Conservation (phyloP, 2,113 vertebrate genomes). For the Talpa occidentalis region DNA sequence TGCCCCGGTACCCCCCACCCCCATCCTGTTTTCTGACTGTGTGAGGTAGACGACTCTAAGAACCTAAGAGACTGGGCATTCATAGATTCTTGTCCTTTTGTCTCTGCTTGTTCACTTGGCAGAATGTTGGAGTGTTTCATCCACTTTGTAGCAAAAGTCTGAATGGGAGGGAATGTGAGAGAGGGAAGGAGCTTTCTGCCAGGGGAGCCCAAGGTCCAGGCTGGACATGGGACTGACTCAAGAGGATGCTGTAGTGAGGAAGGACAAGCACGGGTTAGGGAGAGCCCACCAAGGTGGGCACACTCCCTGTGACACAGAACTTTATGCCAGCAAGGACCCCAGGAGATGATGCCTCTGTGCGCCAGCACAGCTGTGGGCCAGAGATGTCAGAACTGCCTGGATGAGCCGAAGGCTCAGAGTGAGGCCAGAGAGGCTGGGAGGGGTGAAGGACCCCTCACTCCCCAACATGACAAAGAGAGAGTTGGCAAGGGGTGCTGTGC, state of each 20-base stretch:
- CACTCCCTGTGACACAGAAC: background rate
- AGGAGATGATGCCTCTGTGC: rapidly evolving
- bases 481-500: background rate
- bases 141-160: background rate
- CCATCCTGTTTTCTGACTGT: background rate
- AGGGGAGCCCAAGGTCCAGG: background rate
- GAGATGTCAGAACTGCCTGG: background rate
- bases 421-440: background rate
- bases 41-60: background rate
- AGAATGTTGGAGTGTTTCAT: background rate
- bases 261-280: background rate
- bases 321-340: background rate
- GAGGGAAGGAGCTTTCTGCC: background rate
- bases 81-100: background rate
- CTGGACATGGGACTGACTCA: background rate
- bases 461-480: background rate
- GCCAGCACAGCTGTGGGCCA: background rate
- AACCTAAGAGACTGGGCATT: background rate
- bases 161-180: background rate
- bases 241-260: background rate
- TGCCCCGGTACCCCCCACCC: too few relatives aligned
- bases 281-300: rapidly evolving
- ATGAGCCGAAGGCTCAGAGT: background rate
- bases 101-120: background rate
- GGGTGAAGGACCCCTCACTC: background rate